Conservation (phyloP, 64 coral and sea anemone species). For the Actinia equina region DNA sequence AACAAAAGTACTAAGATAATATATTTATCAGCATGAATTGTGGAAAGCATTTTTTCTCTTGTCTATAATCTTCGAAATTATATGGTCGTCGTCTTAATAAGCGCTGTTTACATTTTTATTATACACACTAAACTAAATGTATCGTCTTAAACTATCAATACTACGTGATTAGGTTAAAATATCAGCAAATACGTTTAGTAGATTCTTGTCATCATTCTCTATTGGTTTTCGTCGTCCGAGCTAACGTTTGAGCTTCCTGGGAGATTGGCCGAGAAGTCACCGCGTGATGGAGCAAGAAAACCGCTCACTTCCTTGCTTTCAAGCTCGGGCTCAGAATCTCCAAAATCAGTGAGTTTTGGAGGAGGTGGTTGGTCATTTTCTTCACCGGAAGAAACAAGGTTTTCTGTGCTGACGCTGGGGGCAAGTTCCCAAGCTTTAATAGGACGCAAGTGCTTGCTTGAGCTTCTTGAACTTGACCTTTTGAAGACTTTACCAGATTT, state of each 20-base stretch:
- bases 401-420: background rate
- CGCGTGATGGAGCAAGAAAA: background rate
- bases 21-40: no score
- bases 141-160: no score
- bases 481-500: background rate
- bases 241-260: slow-evolving; percentile 13
- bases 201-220: no score
- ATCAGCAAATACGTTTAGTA: no score
- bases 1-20: no score
- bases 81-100: no score
- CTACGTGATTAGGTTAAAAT: no score
- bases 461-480: background rate
- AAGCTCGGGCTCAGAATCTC: slow-evolving; percentile 6
- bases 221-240: background rate
- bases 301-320: background rate
- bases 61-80: no score
- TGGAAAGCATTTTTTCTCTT: no score
- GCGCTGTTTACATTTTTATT: no score
- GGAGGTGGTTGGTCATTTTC: background rate
- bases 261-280: background rate
- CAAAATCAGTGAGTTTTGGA: background rate
- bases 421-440: background rate
- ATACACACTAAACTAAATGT: no score
- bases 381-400: background rate
- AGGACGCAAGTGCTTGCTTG: background rate